A percentile compares a stretch with the other conserved stretches of the same genome.
Evolutionary conservation across 2,797 vertebrate genomes (phyloP).

Genomic region (Eulemur coronatus): DNA sequence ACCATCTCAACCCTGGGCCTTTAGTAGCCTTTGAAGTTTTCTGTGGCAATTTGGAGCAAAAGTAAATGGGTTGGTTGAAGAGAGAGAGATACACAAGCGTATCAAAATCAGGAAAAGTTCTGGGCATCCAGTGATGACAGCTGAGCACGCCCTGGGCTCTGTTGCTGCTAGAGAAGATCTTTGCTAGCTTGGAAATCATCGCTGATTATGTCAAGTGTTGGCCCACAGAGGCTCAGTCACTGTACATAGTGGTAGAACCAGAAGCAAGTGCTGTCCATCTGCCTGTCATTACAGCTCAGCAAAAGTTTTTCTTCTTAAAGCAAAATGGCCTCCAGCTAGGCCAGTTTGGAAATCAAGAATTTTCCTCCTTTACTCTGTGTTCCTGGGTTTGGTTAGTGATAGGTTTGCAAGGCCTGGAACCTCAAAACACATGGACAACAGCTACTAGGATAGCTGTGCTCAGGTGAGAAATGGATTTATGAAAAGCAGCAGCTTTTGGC

Average conservation of each 20-base stretch:
- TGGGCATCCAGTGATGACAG: background rate
- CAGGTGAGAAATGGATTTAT: slow-evolving; percentile 59
- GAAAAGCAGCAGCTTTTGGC: slow-evolving; percentile 16
- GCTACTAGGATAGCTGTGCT: background rate
- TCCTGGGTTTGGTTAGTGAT: background rate
- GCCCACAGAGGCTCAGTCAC: background rate
- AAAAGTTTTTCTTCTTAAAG: background rate
- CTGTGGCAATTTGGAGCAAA: slow-evolving; percentile 33
- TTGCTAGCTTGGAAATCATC: slow-evolving; percentile 37
- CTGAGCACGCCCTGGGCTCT: background rate
- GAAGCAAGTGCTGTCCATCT: background rate
- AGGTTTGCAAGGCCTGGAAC: background rate
- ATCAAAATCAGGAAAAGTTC: background rate
- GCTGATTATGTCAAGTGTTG: background rate
- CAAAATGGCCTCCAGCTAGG: background rate
- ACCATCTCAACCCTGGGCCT: background rate
- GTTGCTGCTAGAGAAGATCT: background rate
- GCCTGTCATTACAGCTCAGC: background rate
- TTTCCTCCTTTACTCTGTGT: background rate
- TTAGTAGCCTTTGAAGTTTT: background rate
- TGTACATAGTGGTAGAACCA: background rate
- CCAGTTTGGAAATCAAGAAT: background rate
- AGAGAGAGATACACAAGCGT: background rate
- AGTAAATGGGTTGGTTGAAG: background rate
- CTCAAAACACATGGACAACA: background rate